A percentile compares a stretch with the other conserved stretches of the same genome.
Evolutionary conservation across 2,113 vertebrate genomes (phyloP).

Genomic region (Colistium nudipinnis): DNA sequence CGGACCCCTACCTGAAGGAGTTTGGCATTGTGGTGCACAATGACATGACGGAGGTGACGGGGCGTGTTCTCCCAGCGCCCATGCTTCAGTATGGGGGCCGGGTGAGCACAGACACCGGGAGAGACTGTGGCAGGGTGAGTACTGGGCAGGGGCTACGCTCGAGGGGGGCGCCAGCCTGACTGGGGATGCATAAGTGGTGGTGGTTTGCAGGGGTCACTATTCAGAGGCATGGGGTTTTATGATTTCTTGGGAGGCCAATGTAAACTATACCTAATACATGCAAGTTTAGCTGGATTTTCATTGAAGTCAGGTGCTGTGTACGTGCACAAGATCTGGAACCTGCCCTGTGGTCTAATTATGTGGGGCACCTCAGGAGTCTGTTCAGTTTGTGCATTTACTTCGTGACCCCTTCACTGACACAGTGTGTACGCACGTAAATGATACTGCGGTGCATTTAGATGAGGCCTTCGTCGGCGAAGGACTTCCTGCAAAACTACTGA

Average conservation of each 20-base stretch:
- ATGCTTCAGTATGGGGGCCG: constrained; percentile 99
- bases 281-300: neutral
- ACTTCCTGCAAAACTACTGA: too few species aligned
- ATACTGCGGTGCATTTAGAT: neutral
- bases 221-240: neutral
- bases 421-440: neutral
- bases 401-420: neutral
- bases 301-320: neutral
- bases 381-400: neutral
- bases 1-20: constrained; percentile 97
- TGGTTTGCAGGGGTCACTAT: constrained; percentile 14
- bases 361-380: constrained; percentile 45
- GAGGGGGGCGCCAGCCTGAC: constrained; percentile 24
- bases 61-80: constrained; percentile 95
- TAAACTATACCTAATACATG: too few species aligned
- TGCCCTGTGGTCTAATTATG: constrained; percentile 21
- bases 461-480: neutral
- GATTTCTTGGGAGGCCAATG: too few species aligned
- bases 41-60: constrained; percentile 97
- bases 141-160: constrained; percentile 57
- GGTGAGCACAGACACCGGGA: constrained; percentile 88
- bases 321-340: constrained; percentile 42
- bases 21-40: constrained; percentile 99
- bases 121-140: constrained; percentile 88
- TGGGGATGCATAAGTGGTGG: constrained; percentile 27